Evolutionary conservation across 2,888 invertebrate genomes (phyloP), one percentile per base, ranked within the genome.

Genomic region (Alcis repandata): DNA sequence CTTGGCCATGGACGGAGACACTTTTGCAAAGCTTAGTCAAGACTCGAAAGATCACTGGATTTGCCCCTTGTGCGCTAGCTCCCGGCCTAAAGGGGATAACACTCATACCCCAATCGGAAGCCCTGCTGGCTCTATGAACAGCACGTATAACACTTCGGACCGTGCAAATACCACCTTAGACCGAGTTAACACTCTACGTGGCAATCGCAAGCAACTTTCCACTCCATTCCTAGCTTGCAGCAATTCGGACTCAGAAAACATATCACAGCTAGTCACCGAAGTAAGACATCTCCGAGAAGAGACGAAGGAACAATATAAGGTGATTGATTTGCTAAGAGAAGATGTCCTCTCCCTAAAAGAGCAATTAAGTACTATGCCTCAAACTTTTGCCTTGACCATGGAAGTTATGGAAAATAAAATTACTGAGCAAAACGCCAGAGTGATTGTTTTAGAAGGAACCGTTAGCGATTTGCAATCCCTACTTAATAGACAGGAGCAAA

Each of bases 231-330:
- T 36, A 11, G 9, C 11, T 10, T 36, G 33, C 10, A 11, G 33
- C 8, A 10, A 32, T 1, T n/a, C n/a, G n/a, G 51, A 51, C 19
- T 51, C 51, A 10, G 51, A 51, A 17, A 15, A n/a, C n/a, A n/a
- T 51, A 8, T 27, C 19, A 1, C 36, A 36, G 17, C 19, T 51
- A 0, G 13, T 36, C 4, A 4, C 11, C 3, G 51, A 51, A 19
- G 15, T 51, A 10, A 33, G 36, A 9, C 17, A 10, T 0, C 51
- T 51, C 33, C 33, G 33, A 36, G 51, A 22, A 22, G 46, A 46
- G n/a, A n/a, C 22, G 46, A 51, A 51, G 11, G 51, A 51, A 19
- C 51, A 51, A 33, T 36, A 51, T 8, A 51, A 33, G 9, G 17
- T 10, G 10, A 51, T 51, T 19, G 17, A 33, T 10, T 11, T 51